Evolutionary conservation across 2,113 vertebrate genomes (phyloP), one percentile per base, ranked within the genome.

Genomic region (Lanius ludovicianus): DNA sequence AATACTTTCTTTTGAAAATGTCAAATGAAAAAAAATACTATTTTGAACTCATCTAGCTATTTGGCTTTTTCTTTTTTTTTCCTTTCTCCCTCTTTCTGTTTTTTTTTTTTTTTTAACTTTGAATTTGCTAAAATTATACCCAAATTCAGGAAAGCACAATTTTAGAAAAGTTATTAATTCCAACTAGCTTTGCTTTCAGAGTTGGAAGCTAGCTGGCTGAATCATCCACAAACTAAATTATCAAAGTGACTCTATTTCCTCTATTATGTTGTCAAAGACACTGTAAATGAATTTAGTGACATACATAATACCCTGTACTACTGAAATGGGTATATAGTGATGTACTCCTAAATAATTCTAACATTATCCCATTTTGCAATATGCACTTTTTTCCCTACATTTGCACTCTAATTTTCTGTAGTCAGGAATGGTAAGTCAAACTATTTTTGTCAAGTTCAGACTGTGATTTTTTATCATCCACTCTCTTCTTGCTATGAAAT

Each of bases 41-140:
- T 63, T 82, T 27, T 75, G 21, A 90, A 50, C 30, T 55, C 7
- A 31, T 11, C 22, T 75, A 42, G 6, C 21, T 88, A 55, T 12
- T 83, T 71, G 9, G 7, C 8, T 79, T 22, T 2, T 37, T 37
- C 7, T 37, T 11, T 56, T 87, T 50, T 46, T 53, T 27, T 13
- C 3, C 9, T 20, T 35, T 16, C 12, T 4, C 3, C 9, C 1
- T 3, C 1, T 1, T 6, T 11, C 7, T 63, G 41, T 39, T 39
- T 37, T 37, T 37, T 42, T 42, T 42, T 42, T 42, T 42, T 42
- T 22, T 46, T 19, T 4, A 64, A 19, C 7, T 74, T 31, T 46
- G 12, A 53, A 53, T 87, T 74, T 63, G 11, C 10, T 75, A 44
- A 50, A 75, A 67, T 21, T 59, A 15, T 70, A 35, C 10, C 5